Evolutionary conservation across 2,797 vertebrate species (phyloP), one percentile per base, ranked within the genome.

Genomic region (Takifugu rubripes): DNA sequence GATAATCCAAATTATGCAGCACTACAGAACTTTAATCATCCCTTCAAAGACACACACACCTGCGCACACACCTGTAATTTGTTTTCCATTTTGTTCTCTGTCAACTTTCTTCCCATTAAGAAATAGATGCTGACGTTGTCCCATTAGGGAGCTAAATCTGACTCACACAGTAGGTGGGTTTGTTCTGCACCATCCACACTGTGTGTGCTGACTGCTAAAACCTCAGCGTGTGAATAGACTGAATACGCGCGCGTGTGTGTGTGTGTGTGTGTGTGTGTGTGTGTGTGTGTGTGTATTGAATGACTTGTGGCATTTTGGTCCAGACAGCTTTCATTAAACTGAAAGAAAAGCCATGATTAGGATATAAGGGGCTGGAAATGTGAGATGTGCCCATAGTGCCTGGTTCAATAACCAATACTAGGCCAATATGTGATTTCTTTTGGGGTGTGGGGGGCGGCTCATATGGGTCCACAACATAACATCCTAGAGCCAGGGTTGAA

Each of bases 151-250:
- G 64, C 72, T 74, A 62, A 76, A 71, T 74, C 50, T 81, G 78
- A 80, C 74, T 86, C 74, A 79, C 47, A 44, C 62, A 42, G 54
- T 75, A 50, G 58, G 72, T 76, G 69, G 56, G 63, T 72, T 72
- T 74, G 45, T 57, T 66, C 47, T 46, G 53, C 46, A 59, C 56
- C 59, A 56, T 60, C 54, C 44, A 61, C 48, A 50, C 64, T 66
- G 64, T 81, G 79, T 79, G 75, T 81, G 68, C 50, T 31, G 80
- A 84, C 61, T 75, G 66, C 47, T 67, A 70, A 81, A 77, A 75
- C 70, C 72, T 66, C 53, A 69, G 47, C 42, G 53, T 60, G 27
- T 54, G 36, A 40, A 14, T 40, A 40, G 36, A 40, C 36, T 21
- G 17, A n/a, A 10, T n/a, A 4, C 3, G 5, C 72, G 64, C 56